Evolutionary conservation across 2,113 vertebrate genomes (phyloP), one percentile per base, ranked within the genome.

Genomic region (Hemiprocne comata): DNA sequence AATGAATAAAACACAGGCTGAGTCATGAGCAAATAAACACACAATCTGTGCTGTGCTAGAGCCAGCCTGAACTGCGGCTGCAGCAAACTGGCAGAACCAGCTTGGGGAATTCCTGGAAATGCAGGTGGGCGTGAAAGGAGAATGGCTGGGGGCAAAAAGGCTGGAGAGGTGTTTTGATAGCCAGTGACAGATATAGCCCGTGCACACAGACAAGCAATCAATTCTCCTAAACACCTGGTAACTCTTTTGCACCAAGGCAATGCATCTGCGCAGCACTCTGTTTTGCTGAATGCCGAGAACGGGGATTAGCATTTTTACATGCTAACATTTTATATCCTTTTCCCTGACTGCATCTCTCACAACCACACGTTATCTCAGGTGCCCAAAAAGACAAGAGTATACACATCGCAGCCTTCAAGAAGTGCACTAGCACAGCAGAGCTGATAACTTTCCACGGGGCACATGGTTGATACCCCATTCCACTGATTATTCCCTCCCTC

Each of bases 1-100:
- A 73, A 85, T 61, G 60, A 93, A 75, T 54, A 84, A 88, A 92
- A 71, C 9, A 86, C 23, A 86, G 61, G 44, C 66, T 92, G 65
- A 50, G 48, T 79, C 83, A 85, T 18, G 11, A 85, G n/a, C 42
- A 93, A 83, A 87, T 33, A 88, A 69, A 64, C 65, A 70, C 4
- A 51, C 34, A 66, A 36, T 78, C 54, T 67, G 61, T 53, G 42
- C 72, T 90, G 26, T 90, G 44, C 61, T 26, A 38, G 50, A 93
- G 72, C 50, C 79, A 90, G 48, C 29, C 72, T 87, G 85, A 74
- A 42, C 60, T 58, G 19, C 0, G 3, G 29, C 74, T 91, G 78
- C 54, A 57, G 42, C 15, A 46, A 60, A 78, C 38, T 9, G 28
- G 79, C 65, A 91, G 57, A 91, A 74, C 33, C 61, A 90, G 79